phyloP scores from a whole-genome alignment of 2,113 vertebrate genomes.

The Ptilonorhynchus violaceus region DNA sequence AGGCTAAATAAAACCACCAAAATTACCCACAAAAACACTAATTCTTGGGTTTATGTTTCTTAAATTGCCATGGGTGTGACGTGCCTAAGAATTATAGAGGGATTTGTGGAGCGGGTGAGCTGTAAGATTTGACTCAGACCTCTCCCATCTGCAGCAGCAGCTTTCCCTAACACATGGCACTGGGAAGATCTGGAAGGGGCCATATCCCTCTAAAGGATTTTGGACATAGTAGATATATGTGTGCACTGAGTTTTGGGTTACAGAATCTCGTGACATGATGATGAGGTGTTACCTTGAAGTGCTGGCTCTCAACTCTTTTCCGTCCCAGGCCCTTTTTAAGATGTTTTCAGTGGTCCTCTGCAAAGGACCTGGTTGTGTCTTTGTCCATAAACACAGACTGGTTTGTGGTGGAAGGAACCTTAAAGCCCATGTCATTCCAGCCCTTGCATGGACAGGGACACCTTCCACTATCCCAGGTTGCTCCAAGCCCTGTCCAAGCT shows the following conservation, averaged over 20 bases:
- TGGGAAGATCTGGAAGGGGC: not conserved
- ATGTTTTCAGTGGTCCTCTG: not conserved
- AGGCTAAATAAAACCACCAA: not conserved
- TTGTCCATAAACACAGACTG: not conserved
- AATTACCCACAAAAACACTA: not conserved
- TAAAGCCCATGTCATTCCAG: not conserved
- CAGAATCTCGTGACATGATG: not conserved
- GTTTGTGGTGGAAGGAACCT: not conserved
- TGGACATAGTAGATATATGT: not conserved
- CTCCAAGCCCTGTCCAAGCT: fast-evolving
- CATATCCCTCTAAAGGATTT: not conserved
- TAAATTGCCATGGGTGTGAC: not conserved
- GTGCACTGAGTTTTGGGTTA: not conserved
- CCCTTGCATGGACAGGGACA: not conserved
- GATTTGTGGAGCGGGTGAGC: not conserved
- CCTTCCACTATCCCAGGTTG: fast-evolving
- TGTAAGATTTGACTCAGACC: not conserved
- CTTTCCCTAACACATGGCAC: not conserved
- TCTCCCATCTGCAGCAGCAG: not conserved
- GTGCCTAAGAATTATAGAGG: not conserved
- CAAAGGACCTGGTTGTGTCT: not conserved
- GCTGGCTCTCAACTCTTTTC: not conserved
- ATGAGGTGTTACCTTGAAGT: not conserved
- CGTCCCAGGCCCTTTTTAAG: not conserved
- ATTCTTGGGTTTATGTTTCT: not conserved